Percentiles rank a stretch among this genome's conserved stretches.
phyloP scores from a whole-genome alignment of 2,888 invertebrate genomes.

The Bellardia pandia region DNA sequence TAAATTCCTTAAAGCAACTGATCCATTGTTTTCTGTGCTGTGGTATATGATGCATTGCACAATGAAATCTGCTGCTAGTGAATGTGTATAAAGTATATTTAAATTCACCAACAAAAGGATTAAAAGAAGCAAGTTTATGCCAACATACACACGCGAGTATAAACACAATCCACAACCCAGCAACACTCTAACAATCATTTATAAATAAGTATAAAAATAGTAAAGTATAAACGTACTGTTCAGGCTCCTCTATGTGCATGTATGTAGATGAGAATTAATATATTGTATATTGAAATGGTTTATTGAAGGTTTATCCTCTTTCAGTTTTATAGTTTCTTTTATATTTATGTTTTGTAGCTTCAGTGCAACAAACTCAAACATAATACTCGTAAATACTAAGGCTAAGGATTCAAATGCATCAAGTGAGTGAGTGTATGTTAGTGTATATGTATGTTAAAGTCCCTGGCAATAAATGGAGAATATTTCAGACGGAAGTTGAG shows the following conservation, averaged over 20 bases:
- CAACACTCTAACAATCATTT: conserved; percentile 1
- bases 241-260: neutral
- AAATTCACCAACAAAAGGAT: conserved; percentile 65
- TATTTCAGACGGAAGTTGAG: conserved; percentile 53
- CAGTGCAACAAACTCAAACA: conserved; percentile 51
- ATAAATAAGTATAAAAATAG: neutral
- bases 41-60: conserved; percentile 56
- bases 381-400: conserved; percentile 49
- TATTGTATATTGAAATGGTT: conserved; percentile 42
- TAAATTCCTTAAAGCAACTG: conserved; percentile 25
- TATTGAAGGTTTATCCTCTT: conserved; percentile 59
- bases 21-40: conserved; percentile 18
- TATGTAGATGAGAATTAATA: neutral
- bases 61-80: conserved; percentile 30
- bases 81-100: conserved; percentile 45
- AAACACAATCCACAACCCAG: neutral
- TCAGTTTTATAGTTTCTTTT: conserved; percentile 38
- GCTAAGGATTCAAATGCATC: conserved; percentile 50
- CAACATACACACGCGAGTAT: neutral
- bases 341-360: neutral
- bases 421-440: neutral
- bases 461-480: conserved; percentile 39
- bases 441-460: conserved; percentile 6
- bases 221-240: conserved; percentile 21
- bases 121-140: conserved; percentile 47